Base-by-base conservation (phyloP, 2,797 vertebrate species). In the Orestias chungarensis region DNA sequence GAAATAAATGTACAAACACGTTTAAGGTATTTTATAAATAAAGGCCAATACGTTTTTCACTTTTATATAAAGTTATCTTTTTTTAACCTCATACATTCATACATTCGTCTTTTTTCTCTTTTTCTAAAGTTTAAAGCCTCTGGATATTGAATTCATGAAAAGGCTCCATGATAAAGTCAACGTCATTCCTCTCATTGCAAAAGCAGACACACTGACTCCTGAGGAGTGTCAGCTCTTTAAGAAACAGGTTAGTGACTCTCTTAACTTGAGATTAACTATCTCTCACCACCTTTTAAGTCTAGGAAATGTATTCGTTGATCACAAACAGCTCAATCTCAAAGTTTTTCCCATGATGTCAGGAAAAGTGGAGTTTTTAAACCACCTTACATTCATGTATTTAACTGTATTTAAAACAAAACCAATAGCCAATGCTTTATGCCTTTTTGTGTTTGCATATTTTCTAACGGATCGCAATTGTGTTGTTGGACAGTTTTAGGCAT, bases 121-220 rank as follows among this genome's bases (percentile, higher is more conserved):
- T 46, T 35, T 46, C 46, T 80, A 42, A 77, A 95, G 95, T 8
- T 82, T 96, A 64, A 96, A 96, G 86, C 95, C 95, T 0, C 90
- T 96, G 84, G 95, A 96, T 83, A 95, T 96, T 1, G 95, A 96
- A 84, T 96, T 96, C 74, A 96, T 96, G 95, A 96, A 96, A 87
- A 88, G 94, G 64, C 93, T 96, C 47, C 95, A 96, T 14, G 95
- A 96, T 85, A 96, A 95, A 86, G 95, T 96, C 71, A 96, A 96
- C n/a, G 94, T 96, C 70, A 95, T 96, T 75, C 95, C 95, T 3
- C 93, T 96, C 1, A 95, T 96, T 25, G 94, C 95, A 5, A 96
- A 96, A 79, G 95, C 95, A 0, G 95, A 95, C 85, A 96, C 95
- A 0, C 87, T 96, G 69, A 96, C 95, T 5, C 94, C 95, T 0